Base-by-base conservation (phyloP, 2,797 vertebrate species). In the Chiroxiphia lanceolata region DNA sequence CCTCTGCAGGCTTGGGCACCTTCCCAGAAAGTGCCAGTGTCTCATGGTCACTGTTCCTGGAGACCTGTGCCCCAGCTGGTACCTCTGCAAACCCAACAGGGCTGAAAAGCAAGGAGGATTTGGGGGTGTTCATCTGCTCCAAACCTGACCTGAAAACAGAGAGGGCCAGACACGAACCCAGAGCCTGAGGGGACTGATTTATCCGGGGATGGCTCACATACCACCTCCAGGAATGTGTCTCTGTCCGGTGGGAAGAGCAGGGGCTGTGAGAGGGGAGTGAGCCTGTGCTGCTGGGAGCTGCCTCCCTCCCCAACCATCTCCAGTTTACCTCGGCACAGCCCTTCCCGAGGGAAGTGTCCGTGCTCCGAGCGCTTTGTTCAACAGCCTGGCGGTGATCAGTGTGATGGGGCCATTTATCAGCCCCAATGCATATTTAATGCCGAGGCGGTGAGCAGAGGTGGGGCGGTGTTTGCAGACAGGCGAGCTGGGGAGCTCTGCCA, bases 371-470 rank as follows among this genome's bases (percentile, higher is more conserved):
- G 1, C 74, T 91, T 61, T 89, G 78, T 42, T 61, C 36, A 38
- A 56, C 79, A 90, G 67, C 48, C 61, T 77, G 12, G 8, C 13
- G 2, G 85, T 18, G 51, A 42, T 51, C 82, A n/a, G 45, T 1
- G 5, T 5, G 27, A 71, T 14, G 79, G 60, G 45, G 83, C 69
- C 54, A 36, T 93, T 96, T 81, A 60, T 93, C 92, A 94, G 67
- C 36, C 64, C 56, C 13, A 11, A 78, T 89, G 80, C 54, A 91
- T 90, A 70, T 85, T 96, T 94, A 93, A 96, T 92, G 60, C 71
- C 8, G 4, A 33, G 33, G 33, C 8, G 29, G 25, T 87, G 89
- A 89, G 81, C 91, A 67, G 82, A 82, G 94, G 84, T 40, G 18
- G 47, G 64, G 70, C 9, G 36, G 60, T 42, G 84, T 40, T 57